Conservation (phyloP, 2,797 vertebrate species). For the Chaetophractus vellerosus region DNA sequence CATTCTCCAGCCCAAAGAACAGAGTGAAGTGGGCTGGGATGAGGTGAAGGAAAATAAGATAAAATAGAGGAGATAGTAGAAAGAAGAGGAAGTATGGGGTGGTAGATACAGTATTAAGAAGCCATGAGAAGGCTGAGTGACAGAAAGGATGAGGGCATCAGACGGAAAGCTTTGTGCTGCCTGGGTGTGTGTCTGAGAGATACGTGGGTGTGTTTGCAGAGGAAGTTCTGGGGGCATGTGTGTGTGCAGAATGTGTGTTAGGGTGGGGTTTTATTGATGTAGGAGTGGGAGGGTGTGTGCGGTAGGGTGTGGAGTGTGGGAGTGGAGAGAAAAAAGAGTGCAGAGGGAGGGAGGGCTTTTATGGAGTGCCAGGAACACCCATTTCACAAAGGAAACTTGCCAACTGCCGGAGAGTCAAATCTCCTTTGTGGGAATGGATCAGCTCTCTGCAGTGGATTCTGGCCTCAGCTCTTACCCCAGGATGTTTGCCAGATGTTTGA, state of each 20-base stretch:
- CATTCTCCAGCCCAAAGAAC: slow-evolving; percentile 52
- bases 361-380: slow-evolving; percentile 79
- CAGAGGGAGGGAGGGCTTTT: slow-evolving; percentile 44
- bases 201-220: slow-evolving; percentile 64
- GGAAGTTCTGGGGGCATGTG: slow-evolving; percentile 64
- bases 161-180: background rate
- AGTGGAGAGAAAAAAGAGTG: slow-evolving; percentile 56
- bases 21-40: background rate
- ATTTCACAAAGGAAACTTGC: slow-evolving; percentile 67
- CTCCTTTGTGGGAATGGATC: slow-evolving; percentile 70
- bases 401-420: slow-evolving; percentile 68
- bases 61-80: background rate
- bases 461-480: slow-evolving; percentile 40
- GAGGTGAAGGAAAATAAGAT: background rate
- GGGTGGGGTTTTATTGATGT: slow-evolving; percentile 72
- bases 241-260: slow-evolving; percentile 46
- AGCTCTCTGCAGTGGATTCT: slow-evolving; percentile 53
- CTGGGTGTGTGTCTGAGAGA: slow-evolving; percentile 23
- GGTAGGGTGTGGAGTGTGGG: slow-evolving; percentile 73
- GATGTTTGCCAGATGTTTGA: slow-evolving; percentile 77
- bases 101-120: background rate
- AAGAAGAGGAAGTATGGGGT: background rate
- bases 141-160: background rate
- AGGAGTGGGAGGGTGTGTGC: slow-evolving; percentile 82
- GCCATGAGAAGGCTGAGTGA: background rate